Percentiles rank a stretch among this genome's conserved stretches.
Evolutionary conservation across 2,113 vertebrate species (phyloP).

Genomic region (Bombycilla garrulus): DNA sequence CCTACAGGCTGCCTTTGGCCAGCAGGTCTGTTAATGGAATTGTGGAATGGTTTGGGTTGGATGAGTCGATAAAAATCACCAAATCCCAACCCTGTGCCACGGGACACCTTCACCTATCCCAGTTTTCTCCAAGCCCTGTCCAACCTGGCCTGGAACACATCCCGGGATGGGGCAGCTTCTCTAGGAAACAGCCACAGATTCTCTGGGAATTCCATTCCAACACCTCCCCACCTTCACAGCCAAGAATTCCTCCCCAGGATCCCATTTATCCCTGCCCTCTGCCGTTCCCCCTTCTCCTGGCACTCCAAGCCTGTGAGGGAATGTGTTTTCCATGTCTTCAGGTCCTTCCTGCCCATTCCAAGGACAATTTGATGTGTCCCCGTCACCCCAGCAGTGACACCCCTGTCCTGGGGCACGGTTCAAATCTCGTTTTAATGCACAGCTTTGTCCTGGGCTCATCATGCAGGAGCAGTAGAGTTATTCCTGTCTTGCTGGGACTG

Average conservation of each 20-base stretch:
- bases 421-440: neutral
- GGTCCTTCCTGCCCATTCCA: neutral
- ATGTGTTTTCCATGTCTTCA: neutral
- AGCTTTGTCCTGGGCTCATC: neutral
- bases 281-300: neutral
- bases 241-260: neutral
- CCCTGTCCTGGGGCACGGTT: too few relatives aligned
- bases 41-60: neutral
- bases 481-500: neutral
- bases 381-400: neutral
- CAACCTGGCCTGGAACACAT: neutral
- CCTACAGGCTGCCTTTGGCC: neutral
- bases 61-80: neutral
- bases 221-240: neutral
- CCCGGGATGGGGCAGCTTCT: neutral
- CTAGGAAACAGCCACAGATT: too few relatives aligned
- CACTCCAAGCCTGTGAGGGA: neutral
- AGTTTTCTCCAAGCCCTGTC: neutral
- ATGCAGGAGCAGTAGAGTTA: neutral
- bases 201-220: too few relatives aligned
- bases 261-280: neutral
- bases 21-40: neutral
- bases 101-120: neutral
- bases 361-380: neutral
- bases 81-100: neutral